Conservation (phyloP, 2,113 vertebrate genomes). For the Chionodraco myersi region DNA sequence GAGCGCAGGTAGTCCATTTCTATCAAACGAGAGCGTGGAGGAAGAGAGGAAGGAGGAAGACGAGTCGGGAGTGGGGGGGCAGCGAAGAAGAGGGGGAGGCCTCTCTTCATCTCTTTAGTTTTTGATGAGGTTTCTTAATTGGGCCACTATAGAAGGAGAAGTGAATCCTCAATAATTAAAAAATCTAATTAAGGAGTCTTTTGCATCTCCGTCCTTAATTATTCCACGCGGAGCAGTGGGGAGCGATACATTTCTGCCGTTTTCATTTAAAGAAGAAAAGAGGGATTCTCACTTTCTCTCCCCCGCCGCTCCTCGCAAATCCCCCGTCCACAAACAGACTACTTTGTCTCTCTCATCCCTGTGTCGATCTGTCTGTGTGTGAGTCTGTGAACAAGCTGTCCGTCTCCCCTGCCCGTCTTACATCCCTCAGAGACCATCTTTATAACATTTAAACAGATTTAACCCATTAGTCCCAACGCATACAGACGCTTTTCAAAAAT, state of each 20-base stretch:
- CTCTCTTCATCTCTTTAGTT: conserved; percentile 76
- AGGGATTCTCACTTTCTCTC: conserved; percentile 48
- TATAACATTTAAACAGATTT: conserved; percentile 50
- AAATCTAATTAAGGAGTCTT: conserved; percentile 87
- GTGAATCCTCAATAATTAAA: conserved; percentile 88
- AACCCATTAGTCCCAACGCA: conserved; percentile 18
- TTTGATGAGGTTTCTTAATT: conserved; percentile 85
- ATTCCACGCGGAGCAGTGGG: conserved; percentile 78
- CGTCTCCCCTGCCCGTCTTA: conserved; percentile 28
- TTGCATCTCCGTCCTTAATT: conserved; percentile 85
- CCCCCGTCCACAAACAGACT: conserved; percentile 60
- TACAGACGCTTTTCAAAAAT: background rate
- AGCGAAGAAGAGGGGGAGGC: conserved; percentile 18
- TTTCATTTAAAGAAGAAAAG: conserved; percentile 78
- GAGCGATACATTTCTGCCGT: conserved; percentile 71
- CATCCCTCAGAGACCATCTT: conserved; percentile 46
- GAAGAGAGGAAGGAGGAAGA: conserved; percentile 38
- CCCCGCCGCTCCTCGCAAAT: conserved; percentile 39
- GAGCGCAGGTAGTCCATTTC: conserved; percentile 66
- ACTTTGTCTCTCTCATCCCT: conserved; percentile 37
- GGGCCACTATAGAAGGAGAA: conserved; percentile 82
- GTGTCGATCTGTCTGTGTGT: conserved; percentile 24
- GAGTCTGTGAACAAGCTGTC: conserved; percentile 15
- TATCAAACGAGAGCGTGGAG: conserved; percentile 55
- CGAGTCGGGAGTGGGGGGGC: conserved; percentile 1